Evolutionary conservation across 1,140 invertebrate species (phyloP).

Genomic region (Oryctes rhinoceros): DNA sequence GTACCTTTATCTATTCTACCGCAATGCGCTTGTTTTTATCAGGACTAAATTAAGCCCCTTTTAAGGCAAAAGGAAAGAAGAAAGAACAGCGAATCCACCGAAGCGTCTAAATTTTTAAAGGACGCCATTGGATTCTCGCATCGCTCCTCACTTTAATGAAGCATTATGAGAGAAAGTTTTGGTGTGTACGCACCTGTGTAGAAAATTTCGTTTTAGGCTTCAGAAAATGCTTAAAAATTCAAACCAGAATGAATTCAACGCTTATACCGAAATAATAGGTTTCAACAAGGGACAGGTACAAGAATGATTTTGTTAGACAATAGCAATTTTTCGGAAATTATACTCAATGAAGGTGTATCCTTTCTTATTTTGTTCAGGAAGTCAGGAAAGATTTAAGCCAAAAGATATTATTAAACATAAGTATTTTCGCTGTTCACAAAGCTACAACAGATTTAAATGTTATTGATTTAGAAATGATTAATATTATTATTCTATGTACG

Average conservation of each 20-base stretch:
- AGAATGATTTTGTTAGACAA: neutral
- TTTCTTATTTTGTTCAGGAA: no score
- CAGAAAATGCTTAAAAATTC: slow-evolving; percentile 4
- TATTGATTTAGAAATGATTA: no score
- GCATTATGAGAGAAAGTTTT: slow-evolving; percentile 28
- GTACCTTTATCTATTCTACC: slow-evolving; percentile 19
- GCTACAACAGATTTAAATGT: no score
- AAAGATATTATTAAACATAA: no score
- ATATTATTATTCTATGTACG: no score
- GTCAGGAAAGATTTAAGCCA: no score
- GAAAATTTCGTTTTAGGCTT: slow-evolving; percentile 10
- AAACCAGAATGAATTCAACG: neutral
- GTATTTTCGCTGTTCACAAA: no score
- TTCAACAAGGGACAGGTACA: neutral
- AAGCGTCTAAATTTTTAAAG: slow-evolving; percentile 33
- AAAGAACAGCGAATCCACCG: neutral
- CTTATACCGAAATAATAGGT: neutral
- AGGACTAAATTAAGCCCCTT: slow-evolving; percentile 31
- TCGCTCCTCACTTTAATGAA: slow-evolving; percentile 30
- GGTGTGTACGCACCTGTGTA: neutral
- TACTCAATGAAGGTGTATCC: no score
- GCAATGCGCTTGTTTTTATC: slow-evolving; percentile 34
- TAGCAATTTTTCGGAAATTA: no score
- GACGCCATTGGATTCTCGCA: slow-evolving; percentile 26
- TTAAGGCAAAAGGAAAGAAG: slow-evolving; percentile 19